phyloP scores from a whole-genome alignment of 2,113 vertebrate species.

The Noturus placidus region DNA sequence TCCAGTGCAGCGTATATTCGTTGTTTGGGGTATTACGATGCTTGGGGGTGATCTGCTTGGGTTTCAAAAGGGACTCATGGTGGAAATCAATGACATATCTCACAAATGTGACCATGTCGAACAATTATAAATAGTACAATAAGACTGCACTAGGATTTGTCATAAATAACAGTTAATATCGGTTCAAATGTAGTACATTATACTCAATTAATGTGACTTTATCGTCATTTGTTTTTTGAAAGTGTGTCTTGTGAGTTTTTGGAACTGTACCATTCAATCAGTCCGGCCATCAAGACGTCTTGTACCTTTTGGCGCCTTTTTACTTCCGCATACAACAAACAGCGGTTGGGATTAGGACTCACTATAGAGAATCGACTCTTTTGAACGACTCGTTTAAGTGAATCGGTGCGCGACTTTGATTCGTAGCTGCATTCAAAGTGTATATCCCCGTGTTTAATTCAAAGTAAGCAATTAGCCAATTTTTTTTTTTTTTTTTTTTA shows the following conservation, averaged over 20 bases:
- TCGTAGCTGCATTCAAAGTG: background rate
- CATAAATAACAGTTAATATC: background rate
- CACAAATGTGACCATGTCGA: background rate
- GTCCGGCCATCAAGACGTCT: background rate
- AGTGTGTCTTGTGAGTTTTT: background rate
- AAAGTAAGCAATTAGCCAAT: background rate
- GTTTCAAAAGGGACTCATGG: background rate
- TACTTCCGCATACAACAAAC: conserved; percentile 45
- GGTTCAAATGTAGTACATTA: background rate
- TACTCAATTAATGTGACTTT: background rate
- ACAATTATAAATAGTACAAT: background rate
- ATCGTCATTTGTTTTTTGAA: background rate
- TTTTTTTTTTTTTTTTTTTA: too few relatives aligned
- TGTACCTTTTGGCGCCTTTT: conserved; percentile 55
- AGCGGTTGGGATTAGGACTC: background rate
- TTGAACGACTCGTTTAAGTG: background rate
- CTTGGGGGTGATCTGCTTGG: background rate
- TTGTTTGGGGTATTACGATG: background rate
- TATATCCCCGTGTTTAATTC: background rate
- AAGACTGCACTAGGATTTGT: background rate
- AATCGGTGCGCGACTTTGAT: background rate
- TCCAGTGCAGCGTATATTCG: background rate
- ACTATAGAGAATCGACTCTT: background rate
- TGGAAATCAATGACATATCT: background rate
- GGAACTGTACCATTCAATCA: background rate